A percentile compares a stretch with the other conserved stretches of the same genome.
Evolutionary conservation across 2,113 vertebrate species (phyloP).

Genomic region (Collichthys lucidus): DNA sequence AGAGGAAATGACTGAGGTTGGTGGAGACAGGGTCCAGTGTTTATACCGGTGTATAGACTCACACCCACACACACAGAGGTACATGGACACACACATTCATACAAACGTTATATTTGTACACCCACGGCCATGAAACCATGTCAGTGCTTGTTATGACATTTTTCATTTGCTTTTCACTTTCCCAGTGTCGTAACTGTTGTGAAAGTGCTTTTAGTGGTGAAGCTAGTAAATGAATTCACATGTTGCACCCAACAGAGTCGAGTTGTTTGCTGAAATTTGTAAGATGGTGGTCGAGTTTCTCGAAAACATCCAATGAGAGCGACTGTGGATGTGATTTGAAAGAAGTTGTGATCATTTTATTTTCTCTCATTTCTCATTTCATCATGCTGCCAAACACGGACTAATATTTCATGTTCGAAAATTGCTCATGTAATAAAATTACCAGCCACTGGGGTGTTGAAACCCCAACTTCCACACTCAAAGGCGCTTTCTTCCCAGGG

Average conservation of each 20-base stretch:
- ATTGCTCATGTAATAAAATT: constrained; percentile 57
- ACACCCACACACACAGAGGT: not conserved
- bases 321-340: constrained; percentile 37
- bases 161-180: constrained; percentile 50
- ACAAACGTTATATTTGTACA: constrained; percentile 42
- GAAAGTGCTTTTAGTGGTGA: constrained; percentile 52
- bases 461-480: constrained; percentile 60
- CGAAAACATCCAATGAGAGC: constrained; percentile 36
- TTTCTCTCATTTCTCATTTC: constrained; percentile 11
- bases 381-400: constrained; percentile 34
- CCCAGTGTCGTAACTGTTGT: constrained; percentile 49
- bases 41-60: constrained; percentile 46
- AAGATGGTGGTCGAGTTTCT: constrained; percentile 26
- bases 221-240: constrained; percentile 45
- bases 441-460: constrained; percentile 53
- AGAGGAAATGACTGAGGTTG: constrained; percentile 74
- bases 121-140: constrained; percentile 48
- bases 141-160: constrained; percentile 56
- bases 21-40: constrained; percentile 72
- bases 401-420: constrained; percentile 53
- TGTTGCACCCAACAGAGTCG: constrained; percentile 30
- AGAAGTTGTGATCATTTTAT: constrained; percentile 9
- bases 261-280: constrained; percentile 49
- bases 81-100: constrained; percentile 35
- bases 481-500: constrained; percentile 70